Percentiles rank a stretch among this genome's conserved stretches.
phyloP scores from a whole-genome alignment of 92 coral and sea anemone genomes.

The Siderastrea radians region DNA sequence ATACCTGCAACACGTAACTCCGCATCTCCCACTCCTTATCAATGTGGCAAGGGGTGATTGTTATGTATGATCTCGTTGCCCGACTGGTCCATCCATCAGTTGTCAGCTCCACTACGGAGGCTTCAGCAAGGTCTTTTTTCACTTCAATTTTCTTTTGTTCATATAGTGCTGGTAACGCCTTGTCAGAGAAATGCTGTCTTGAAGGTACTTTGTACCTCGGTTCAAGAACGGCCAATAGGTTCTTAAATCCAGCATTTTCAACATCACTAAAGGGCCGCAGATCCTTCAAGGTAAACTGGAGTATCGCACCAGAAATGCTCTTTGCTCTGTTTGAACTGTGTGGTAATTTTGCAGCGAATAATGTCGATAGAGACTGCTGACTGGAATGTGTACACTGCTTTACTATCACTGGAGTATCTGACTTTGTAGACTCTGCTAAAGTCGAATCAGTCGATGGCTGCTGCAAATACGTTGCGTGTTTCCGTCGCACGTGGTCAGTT shows the following conservation, averaged over 20 bases:
- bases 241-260: constrained; percentile 52
- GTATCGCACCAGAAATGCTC: constrained; percentile 31
- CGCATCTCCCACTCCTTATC: background rate
- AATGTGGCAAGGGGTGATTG: background rate
- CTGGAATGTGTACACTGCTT: too few relatives aligned
- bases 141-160: constrained; percentile 22
- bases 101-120: background rate
- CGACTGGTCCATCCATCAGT: constrained; percentile 4
- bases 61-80: background rate
- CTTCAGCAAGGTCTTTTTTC: background rate
- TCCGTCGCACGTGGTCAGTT: too few relatives aligned
- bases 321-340: constrained; percentile 35
- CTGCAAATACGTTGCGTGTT: too few relatives aligned
- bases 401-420: too few relatives aligned
- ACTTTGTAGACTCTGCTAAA: too few relatives aligned
- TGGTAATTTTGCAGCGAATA: too few relatives aligned
- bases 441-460: too few relatives aligned
- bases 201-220: constrained; percentile 44
- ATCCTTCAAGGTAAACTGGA: constrained; percentile 42
- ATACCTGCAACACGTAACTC: constrained; percentile 7
- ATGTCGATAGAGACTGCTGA: too few relatives aligned
- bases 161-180: constrained; percentile 37
- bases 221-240: constrained; percentile 30
- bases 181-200: constrained; percentile 39
- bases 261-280: constrained; percentile 55